A percentile compares a stretch with the other conserved stretches of the same genome.
These are phyloP conservation scores for Dolichotis patagonum DNA, from an alignment of 2,113 vertebrate genomes.

Conservation along the genomic window DNA sequence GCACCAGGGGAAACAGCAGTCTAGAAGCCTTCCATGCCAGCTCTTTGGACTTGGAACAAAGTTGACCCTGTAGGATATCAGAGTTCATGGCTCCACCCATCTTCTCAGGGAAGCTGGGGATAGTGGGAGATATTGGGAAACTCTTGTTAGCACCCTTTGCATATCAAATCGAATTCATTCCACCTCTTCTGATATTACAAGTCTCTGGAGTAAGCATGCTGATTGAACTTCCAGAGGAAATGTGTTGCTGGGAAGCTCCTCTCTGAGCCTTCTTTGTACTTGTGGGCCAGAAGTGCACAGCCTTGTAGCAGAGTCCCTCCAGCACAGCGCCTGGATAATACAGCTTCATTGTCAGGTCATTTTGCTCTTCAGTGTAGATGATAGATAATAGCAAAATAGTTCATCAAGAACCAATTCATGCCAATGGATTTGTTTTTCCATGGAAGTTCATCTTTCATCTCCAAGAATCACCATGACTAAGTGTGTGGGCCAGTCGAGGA, in stretches of 20 bases:
- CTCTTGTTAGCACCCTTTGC: neutral
- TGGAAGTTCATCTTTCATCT: neutral
- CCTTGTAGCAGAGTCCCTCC: neutral
- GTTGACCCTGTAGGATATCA: too few relatives aligned
- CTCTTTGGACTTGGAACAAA: neutral
- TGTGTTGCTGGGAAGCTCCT: neutral
- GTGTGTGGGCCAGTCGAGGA: neutral
- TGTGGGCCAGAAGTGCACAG: neutral
- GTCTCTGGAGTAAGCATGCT: neutral
- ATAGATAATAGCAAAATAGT: neutral
- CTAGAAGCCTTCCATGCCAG: too few relatives aligned
- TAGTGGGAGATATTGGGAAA: neutral
- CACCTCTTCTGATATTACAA: slow-evolving; percentile 19
- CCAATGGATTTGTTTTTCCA: neutral
- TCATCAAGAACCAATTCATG: neutral
- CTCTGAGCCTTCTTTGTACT: neutral
- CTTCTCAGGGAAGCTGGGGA: accelerated
- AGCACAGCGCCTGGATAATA: neutral
- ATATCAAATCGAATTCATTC: slow-evolving; percentile 53
- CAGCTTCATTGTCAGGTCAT: neutral
- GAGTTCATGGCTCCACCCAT: neutral
- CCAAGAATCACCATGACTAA: neutral
- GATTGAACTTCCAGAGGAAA: slow-evolving; percentile 5
- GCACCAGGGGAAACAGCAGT: neutral
- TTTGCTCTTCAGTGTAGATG: neutral